phyloP scores from a whole-genome alignment of 2,113 vertebrate species.

The Siniperca knerii region DNA sequence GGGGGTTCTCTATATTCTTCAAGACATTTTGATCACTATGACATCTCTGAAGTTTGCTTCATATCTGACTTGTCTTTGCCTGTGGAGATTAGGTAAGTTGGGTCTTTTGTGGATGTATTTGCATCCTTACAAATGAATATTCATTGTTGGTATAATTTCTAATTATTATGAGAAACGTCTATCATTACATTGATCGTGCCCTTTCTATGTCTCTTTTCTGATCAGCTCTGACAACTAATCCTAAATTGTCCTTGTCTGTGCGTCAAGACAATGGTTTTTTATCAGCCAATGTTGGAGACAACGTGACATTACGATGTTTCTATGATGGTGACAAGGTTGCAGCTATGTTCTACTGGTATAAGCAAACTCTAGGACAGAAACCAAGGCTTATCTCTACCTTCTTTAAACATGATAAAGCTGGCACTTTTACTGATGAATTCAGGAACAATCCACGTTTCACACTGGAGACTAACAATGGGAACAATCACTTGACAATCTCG shows the following conservation, averaged over 20 bases:
- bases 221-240: not conserved
- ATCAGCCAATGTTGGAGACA: slow-evolving; percentile 8
- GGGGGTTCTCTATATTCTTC: slow-evolving; percentile 17
- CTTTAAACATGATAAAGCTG: not conserved
- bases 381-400: slow-evolving; percentile 28
- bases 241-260: not conserved
- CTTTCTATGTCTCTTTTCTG: not conserved
- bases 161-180: not conserved
- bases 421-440: slow-evolving; percentile 44
- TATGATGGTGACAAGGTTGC: not conserved
- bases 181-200: not conserved
- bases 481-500: slow-evolving; percentile 54
- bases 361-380: slow-evolving; percentile 43
- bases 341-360: slow-evolving; percentile 56
- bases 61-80: slow-evolving; percentile 5
- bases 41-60: slow-evolving; percentile 20
- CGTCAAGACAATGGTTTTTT: not conserved
- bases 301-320: slow-evolving; percentile 39
- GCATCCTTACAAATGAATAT: not conserved
- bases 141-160: not conserved
- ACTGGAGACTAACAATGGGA: not conserved
- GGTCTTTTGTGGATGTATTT: not conserved
- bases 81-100: slow-evolving; percentile 38
- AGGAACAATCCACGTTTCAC: slow-evolving; percentile 38
- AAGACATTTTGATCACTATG: slow-evolving; percentile 15